A percentile compares a stretch with the other conserved stretches of the same genome.
Evolutionary conservation across 2,113 vertebrate genomes (phyloP).

Genomic region (Stictonetta naevosa): DNA sequence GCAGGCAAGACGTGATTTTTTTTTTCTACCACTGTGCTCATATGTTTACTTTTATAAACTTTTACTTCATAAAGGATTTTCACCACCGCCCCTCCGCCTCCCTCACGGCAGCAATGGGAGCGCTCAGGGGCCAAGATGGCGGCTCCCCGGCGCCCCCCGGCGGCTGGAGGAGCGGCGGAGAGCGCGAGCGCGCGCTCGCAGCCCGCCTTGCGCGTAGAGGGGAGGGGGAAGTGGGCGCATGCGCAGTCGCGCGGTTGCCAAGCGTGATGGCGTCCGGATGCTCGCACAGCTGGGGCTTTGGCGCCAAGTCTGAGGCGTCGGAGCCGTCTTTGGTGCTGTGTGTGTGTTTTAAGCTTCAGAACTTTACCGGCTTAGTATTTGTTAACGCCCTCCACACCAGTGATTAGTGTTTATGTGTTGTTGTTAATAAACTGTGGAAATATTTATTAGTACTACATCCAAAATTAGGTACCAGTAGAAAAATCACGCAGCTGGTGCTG

Average conservation of each 20-base stretch:
- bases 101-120: background rate
- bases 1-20: background rate
- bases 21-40: background rate
- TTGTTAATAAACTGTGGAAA: background rate
- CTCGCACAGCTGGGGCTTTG: rapidly evolving
- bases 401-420: background rate
- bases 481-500: background rate
- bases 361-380: background rate
- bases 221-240: background rate
- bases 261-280: no score
- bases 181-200: background rate
- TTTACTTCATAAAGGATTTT: rapidly evolving
- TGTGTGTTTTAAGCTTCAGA: background rate
- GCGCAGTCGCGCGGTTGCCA: background rate
- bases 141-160: background rate
- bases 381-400: background rate
- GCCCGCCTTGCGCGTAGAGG: background rate
- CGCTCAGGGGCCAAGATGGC: background rate
- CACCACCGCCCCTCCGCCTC: rapidly evolving
- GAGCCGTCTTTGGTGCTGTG: no score
- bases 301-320: no score
- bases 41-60: rapidly evolving
- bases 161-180: background rate
- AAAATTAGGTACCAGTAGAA: background rate
- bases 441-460: background rate